These are phyloP conservation scores for Ophion ventricosus DNA, from an alignment of 2,888 invertebrate genomes.

Conservation along the genomic window DNA sequence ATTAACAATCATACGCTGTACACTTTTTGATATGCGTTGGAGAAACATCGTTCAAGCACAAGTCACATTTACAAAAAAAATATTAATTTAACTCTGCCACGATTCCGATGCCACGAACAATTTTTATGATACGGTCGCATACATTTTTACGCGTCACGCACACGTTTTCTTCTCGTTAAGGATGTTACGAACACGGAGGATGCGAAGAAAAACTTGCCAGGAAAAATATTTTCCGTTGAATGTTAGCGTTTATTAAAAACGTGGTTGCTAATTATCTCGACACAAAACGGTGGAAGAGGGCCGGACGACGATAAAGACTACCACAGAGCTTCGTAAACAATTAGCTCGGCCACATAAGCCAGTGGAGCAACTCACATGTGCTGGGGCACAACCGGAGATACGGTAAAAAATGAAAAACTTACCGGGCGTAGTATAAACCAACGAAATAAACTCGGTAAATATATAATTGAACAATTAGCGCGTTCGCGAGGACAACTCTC, in stretches of 20 bases:
- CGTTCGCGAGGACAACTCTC: slow-evolving; percentile 31
- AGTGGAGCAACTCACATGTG: slow-evolving; percentile 55
- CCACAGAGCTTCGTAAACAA: slow-evolving; percentile 75
- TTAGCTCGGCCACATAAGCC: slow-evolving; percentile 71
- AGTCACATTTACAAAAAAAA: no score
- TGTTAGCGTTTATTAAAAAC: slow-evolving; percentile 64
- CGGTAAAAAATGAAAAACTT: slow-evolving; percentile 77
- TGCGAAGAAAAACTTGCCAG: background rate
- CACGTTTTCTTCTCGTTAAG: background rate
- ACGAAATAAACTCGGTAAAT: slow-evolving; percentile 76
- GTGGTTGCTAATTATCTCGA: slow-evolving; percentile 62
- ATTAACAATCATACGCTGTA: no score
- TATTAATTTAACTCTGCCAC: no score
- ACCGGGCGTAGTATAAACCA: slow-evolving; percentile 72
- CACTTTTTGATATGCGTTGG: no score
- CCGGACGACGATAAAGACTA: slow-evolving; percentile 52
- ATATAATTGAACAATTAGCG: slow-evolving; percentile 80
- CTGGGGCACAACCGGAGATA: slow-evolving; percentile 64
- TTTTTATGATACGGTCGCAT: background rate
- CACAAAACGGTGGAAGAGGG: slow-evolving; percentile 32
- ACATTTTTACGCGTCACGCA: background rate
- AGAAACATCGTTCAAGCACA: no score
- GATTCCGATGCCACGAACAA: background rate
- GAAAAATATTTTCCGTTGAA: slow-evolving; percentile 45
- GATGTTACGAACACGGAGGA: background rate